Percentiles rank a stretch among this genome's conserved stretches.
These are phyloP conservation scores for Antheraea yamamai DNA, from an alignment of 2,888 invertebrate genomes.

Conservation along the genomic window DNA sequence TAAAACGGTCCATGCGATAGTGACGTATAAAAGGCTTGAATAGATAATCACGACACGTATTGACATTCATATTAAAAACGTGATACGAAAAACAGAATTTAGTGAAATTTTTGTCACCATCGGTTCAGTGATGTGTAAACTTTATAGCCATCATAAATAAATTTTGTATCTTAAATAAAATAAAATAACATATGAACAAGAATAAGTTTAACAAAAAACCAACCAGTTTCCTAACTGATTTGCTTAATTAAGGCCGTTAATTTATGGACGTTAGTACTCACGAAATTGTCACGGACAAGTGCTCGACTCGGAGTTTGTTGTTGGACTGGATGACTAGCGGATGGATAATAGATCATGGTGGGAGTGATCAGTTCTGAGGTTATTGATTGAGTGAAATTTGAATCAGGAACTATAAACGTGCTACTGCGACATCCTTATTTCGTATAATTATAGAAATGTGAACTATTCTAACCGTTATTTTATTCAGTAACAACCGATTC, in stretches of 20 bases:
- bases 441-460: neutral
- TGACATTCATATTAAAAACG: neutral
- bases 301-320: neutral
- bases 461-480: neutral
- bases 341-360: neutral
- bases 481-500: neutral
- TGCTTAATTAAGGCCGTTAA: constrained; percentile 7
- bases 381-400: constrained; percentile 1
- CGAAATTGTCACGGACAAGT: constrained; percentile 12
- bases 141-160: neutral
- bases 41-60: neutral
- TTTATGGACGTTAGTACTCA: constrained; percentile 10
- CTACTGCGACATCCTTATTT: neutral
- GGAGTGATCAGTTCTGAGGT: constrained; percentile 4
- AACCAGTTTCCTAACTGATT: neutral
- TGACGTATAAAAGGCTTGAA: neutral
- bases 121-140: neutral
- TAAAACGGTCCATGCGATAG: neutral
- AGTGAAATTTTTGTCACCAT: neutral
- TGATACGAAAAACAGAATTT: neutral
- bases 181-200: neutral
- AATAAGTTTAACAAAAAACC: neutral
- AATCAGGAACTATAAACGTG: neutral
- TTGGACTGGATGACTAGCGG: constrained; percentile 8
- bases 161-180: neutral